Evolutionary conservation across 1,140 invertebrate genomes (phyloP).

Genomic region (Drosophila nikananu): DNA sequence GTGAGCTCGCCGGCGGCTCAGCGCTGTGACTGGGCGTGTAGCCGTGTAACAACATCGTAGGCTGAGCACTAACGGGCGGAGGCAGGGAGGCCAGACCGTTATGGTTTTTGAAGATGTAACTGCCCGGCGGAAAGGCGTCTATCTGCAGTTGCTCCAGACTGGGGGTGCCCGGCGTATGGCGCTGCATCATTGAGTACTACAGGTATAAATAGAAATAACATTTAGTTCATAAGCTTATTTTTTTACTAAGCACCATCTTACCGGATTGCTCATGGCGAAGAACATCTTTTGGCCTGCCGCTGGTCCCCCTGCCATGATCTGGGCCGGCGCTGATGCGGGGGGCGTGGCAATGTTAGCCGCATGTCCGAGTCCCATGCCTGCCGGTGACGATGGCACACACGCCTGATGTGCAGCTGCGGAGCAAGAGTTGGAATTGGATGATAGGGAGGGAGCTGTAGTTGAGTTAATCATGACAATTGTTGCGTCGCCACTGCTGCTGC

Average conservation of each 20-base stretch:
- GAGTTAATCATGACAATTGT: slow-evolving; percentile 78
- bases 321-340: slow-evolving; percentile 67
- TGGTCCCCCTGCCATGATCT: slow-evolving; percentile 59
- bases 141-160: slow-evolving; percentile 66
- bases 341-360: slow-evolving; percentile 70
- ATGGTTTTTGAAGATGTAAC: slow-evolving; percentile 76
- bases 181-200: slow-evolving; percentile 67
- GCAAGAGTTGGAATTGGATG: slow-evolving; percentile 64
- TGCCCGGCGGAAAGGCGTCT: slow-evolving; percentile 45
- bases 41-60: slow-evolving; percentile 72
- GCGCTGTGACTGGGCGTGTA: slow-evolving; percentile 62
- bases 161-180: slow-evolving; percentile 55
- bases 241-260: neutral
- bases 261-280: slow-evolving; percentile 76
- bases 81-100: slow-evolving; percentile 59
- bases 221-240: neutral
- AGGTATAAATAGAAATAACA: neutral
- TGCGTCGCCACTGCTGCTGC: slow-evolving; percentile 23
- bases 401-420: slow-evolving; percentile 64
- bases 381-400: slow-evolving; percentile 79
- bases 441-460: slow-evolving; percentile 28
- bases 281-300: slow-evolving; percentile 63
- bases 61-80: slow-evolving; percentile 61
- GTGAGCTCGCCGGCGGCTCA: slow-evolving; percentile 65
- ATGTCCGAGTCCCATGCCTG: slow-evolving; percentile 65